Conservation (phyloP, 2,113 vertebrate genomes). For the Odobenus rosmarus region DNA sequence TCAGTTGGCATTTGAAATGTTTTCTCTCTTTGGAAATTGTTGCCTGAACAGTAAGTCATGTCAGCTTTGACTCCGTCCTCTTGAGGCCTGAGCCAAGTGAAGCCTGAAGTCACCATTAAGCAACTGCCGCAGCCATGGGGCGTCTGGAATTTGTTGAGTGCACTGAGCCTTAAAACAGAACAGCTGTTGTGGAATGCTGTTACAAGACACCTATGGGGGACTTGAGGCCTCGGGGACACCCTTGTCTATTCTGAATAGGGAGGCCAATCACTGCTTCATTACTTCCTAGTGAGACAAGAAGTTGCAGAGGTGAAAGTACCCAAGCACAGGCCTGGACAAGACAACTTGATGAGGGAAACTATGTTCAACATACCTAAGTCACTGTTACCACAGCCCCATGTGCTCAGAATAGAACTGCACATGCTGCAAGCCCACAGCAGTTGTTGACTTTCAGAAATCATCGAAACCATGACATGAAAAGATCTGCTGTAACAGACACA, state of each 20-base stretch:
- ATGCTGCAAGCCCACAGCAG: too few species aligned
- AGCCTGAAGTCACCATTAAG: conserved; percentile 84
- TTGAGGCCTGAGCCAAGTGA: conserved; percentile 78
- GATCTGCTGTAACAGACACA: background rate
- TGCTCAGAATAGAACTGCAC: background rate
- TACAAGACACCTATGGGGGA: conserved; percentile 81
- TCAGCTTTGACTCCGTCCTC: conserved; percentile 80
- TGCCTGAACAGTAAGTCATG: conserved; percentile 82
- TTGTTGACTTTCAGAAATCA: background rate
- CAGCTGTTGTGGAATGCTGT: conserved; percentile 85
- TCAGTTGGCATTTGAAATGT: conserved; percentile 79
- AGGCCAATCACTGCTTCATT: conserved; percentile 71
- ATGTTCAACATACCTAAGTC: background rate
- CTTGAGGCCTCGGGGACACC: conserved; percentile 75
- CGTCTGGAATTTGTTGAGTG: conserved; percentile 87
- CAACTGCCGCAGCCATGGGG: conserved; percentile 78
- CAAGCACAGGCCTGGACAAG: background rate
- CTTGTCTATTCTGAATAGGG: conserved; percentile 78
- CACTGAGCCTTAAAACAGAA: conserved; percentile 84
- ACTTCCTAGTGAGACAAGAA: conserved; percentile 74
- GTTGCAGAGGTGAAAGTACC: conserved; percentile 36
- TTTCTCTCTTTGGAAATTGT: conserved; percentile 82
- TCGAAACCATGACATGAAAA: background rate
- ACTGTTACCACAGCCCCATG: background rate
- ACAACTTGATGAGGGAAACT: background rate